Conservation (phyloP, 2,797 vertebrate species). For the Acropternis orthonyx region DNA sequence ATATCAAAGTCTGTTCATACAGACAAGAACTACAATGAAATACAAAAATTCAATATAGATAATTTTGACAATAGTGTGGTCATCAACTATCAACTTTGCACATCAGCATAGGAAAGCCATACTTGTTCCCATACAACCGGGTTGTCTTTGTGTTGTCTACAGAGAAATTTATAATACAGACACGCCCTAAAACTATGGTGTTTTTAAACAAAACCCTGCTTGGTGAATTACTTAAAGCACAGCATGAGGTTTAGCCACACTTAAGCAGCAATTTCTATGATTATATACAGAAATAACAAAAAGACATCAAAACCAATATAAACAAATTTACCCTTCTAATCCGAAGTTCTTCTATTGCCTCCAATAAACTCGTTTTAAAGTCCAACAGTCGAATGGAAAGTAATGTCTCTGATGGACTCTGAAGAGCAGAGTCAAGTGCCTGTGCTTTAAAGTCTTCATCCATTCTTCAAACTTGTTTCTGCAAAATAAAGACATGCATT, state of each 20-base stretch:
- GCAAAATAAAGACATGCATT: conserved; percentile 34
- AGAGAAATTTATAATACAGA: background rate
- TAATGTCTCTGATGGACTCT: conserved; percentile 76
- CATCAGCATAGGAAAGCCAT: background rate
- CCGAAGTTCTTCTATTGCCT: conserved; percentile 89
- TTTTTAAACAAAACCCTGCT: background rate
- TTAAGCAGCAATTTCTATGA: background rate
- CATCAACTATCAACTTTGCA: background rate
- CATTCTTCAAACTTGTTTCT: conserved; percentile 68
- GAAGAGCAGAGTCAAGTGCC: conserved; percentile 52
- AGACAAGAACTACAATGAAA: background rate
- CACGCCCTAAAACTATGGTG: background rate
- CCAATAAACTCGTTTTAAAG: conserved; percentile 88
- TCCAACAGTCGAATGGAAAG: conserved; percentile 85
- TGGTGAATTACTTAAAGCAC: background rate
- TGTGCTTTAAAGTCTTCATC: conserved; percentile 63
- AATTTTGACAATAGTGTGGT: background rate
- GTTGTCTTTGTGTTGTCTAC: background rate
- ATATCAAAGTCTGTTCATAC: background rate
- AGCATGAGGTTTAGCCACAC: background rate
- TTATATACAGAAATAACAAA: background rate
- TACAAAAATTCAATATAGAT: background rate
- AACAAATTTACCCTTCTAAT: conserved; percentile 84
- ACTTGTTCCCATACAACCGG: background rate
- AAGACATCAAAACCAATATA: background rate